Conservation (phyloP, 2,113 vertebrate species). For the Alethe diademata region DNA sequence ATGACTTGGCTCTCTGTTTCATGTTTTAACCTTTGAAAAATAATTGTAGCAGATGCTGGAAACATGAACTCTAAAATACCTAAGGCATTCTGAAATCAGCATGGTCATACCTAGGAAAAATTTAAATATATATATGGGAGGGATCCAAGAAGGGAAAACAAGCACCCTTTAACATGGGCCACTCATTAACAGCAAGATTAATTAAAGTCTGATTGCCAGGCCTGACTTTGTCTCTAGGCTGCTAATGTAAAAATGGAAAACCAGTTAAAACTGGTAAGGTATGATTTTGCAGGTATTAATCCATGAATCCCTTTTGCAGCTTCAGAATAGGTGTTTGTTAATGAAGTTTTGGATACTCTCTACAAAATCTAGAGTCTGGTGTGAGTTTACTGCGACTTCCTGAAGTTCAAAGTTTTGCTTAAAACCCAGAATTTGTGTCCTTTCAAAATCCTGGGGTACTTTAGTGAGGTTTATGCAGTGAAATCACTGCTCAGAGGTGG, state of each 20-base stretch:
- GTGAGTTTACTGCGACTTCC: neutral
- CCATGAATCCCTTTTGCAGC: neutral
- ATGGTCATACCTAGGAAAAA: neutral
- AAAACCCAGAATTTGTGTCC: neutral
- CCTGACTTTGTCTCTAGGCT: neutral
- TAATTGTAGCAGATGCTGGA: neutral
- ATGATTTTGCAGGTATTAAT: neutral
- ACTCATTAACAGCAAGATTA: neutral
- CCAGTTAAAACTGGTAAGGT: neutral
- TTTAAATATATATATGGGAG: neutral
- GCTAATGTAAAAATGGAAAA: neutral
- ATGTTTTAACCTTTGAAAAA: slow-evolving; percentile 11
- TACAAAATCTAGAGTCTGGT: neutral
- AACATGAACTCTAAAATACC: neutral
- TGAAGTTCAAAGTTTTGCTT: neutral
- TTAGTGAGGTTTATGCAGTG: neutral
- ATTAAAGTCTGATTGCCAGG: neutral
- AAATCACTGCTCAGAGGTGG: neutral
- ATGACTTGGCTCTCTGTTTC: neutral
- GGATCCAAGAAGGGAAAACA: neutral
- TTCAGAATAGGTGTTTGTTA: neutral
- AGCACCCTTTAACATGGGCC: neutral
- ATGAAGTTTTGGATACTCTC: neutral
- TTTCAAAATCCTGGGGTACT: neutral
- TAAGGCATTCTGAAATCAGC: neutral